Evolutionary conservation across 2,113 vertebrate species (phyloP).

Genomic region (Gnathonemus longibarbis): DNA sequence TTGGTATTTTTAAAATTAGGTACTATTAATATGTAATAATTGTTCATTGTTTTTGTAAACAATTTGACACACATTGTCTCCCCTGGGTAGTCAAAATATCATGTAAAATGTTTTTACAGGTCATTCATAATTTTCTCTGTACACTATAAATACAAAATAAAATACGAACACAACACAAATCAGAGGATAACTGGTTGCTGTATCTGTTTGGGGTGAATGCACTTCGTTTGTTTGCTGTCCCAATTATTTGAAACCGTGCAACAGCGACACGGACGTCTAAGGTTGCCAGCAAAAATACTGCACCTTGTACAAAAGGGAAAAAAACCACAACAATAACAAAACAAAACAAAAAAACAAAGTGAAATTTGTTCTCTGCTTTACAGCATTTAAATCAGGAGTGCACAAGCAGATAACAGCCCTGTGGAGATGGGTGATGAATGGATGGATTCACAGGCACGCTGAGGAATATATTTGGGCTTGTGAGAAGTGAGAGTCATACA

Average conservation of each 20-base stretch:
- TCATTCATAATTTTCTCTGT: neutral
- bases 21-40: constrained; percentile 49
- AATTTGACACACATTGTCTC: constrained; percentile 25
- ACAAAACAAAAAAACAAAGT: neutral
- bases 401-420: neutral
- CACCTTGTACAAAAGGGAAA: neutral
- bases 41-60: constrained; percentile 43
- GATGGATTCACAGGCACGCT: neutral
- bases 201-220: neutral
- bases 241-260: neutral
- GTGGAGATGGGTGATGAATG: neutral
- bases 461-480: neutral
- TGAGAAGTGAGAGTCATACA: neutral
- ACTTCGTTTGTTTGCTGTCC: neutral
- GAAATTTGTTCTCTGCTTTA: neutral
- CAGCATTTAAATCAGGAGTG: neutral
- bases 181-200: neutral
- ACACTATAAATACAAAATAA: neutral
- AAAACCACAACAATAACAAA: neutral
- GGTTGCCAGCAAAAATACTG: neutral
- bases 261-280: neutral
- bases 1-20: constrained; percentile 56
- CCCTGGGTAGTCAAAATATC: neutral
- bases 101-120: neutral
- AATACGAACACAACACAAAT: neutral